A percentile compares a stretch with the other conserved stretches of the same genome.
Conservation (phyloP, 2,113 vertebrate genomes). For the Hyaena hyaena region DNA sequence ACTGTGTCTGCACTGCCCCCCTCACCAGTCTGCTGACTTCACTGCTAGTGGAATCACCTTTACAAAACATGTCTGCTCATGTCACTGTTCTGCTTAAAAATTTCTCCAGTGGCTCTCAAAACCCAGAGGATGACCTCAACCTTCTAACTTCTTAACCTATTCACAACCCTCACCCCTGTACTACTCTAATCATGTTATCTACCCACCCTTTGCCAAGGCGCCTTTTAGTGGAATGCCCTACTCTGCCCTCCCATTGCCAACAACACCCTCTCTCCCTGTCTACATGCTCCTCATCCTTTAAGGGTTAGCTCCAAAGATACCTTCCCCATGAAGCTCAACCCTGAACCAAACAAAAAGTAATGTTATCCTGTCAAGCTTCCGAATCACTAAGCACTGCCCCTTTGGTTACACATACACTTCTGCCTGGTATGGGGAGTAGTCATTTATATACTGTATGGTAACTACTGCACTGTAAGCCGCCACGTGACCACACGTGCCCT, state of each 20-base stretch:
- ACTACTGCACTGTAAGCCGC: not conserved
- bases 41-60: not conserved
- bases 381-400: not conserved
- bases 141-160: not conserved
- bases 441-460: too few relatives aligned
- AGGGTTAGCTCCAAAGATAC: not conserved
- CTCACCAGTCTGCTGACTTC: not conserved
- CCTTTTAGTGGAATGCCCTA: not conserved
- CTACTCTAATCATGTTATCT: not conserved
- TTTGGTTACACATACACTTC: not conserved
- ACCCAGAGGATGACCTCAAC: not conserved
- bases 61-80: not conserved
- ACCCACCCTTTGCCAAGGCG: too few relatives aligned
- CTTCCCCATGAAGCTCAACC: not conserved
- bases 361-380: not conserved
- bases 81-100: not conserved
- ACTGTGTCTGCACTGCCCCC: not conserved
- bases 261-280: not conserved
- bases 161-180: too few relatives aligned
- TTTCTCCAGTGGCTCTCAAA: not conserved
- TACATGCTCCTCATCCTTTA: not conserved
- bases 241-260: too few relatives aligned
- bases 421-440: not conserved
- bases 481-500: accelerated
- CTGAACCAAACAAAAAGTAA: not conserved